These are phyloP conservation scores for Hirtodrosophila trivittata DNA, from an alignment of 2,888 invertebrate genomes.

Conservation along the genomic window DNA sequence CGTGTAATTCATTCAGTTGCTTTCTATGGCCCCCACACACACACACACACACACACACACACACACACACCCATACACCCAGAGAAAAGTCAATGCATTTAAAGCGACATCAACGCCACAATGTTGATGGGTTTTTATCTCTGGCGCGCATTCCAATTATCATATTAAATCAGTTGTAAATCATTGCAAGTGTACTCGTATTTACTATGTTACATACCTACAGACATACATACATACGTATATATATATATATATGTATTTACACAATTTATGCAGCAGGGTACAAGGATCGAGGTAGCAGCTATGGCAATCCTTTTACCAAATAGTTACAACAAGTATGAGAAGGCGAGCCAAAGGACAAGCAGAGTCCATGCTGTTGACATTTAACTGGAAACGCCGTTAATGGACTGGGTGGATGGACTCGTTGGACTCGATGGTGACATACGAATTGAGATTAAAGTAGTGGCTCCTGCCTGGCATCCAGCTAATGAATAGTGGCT, in stretches of 20 bases:
- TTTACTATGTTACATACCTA: no score
- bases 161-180: conserved; percentile 72
- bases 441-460: conserved; percentile 6
- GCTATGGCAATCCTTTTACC: conserved; percentile 51
- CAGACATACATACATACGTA: conserved; percentile 23
- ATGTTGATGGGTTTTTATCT: conserved; percentile 51
- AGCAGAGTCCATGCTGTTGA: conserved; percentile 16
- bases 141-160: conserved; percentile 58
- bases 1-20: conserved; percentile 43
- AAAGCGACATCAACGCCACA: conserved; percentile 44
- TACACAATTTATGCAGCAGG: conserved; percentile 58
- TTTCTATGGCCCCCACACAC: background rate
- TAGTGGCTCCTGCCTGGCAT: background rate
- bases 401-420: conserved; percentile 14
- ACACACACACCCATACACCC: background rate
- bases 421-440: conserved; percentile 9
- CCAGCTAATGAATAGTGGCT: background rate
- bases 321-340: conserved; percentile 23
- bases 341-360: conserved; percentile 27
- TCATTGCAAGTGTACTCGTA: conserved; percentile 52
- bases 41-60: background rate
- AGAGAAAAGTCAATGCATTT: conserved; percentile 57
- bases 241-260: conserved; percentile 44
- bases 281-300: conserved; percentile 20
- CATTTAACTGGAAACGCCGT: conserved; percentile 25